Evolutionary conservation across 2,113 vertebrate genomes (phyloP).

Genomic region (Pipa parva): DNA sequence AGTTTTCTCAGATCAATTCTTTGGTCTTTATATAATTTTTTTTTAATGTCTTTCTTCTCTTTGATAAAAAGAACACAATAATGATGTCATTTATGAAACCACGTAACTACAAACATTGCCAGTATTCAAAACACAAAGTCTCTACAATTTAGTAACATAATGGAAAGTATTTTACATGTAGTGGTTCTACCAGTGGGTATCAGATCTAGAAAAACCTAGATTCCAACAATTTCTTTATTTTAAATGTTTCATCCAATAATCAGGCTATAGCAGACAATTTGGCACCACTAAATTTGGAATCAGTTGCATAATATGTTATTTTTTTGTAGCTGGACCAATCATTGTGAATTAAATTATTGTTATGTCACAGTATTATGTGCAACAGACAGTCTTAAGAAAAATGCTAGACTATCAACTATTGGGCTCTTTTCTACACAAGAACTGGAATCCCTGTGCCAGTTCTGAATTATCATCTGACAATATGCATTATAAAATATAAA

Average conservation of each 20-base stretch:
- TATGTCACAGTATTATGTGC: not conserved
- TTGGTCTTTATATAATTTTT: slow-evolving; percentile 2
- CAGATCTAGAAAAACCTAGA: not conserved
- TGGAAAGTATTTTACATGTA: not conserved
- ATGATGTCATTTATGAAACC: slow-evolving; percentile 54
- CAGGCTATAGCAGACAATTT: not conserved
- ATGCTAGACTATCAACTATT: no score
- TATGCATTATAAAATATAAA: no score
- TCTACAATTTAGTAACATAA: slow-evolving; percentile 12
- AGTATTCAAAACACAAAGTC: slow-evolving; percentile 54
- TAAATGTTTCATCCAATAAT: not conserved
- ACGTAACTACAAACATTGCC: slow-evolving; percentile 55
- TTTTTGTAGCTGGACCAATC: not conserved
- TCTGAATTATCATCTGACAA: no score
- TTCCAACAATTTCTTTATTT: not conserved
- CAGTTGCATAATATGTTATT: not conserved
- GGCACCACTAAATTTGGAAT: not conserved
- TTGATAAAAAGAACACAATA: slow-evolving; percentile 33
- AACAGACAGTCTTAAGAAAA: no score
- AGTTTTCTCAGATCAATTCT: slow-evolving; percentile 28
- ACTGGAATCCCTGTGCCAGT: no score
- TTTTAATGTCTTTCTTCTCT: slow-evolving; percentile 27
- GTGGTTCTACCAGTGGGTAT: not conserved
- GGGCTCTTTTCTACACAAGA: no score
- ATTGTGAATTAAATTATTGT: not conserved